A percentile compares a stretch with the other conserved stretches of the same genome.
These are phyloP conservation scores for Neogale vison DNA, from an alignment of 2,113 vertebrate species.

Conservation along the genomic window DNA sequence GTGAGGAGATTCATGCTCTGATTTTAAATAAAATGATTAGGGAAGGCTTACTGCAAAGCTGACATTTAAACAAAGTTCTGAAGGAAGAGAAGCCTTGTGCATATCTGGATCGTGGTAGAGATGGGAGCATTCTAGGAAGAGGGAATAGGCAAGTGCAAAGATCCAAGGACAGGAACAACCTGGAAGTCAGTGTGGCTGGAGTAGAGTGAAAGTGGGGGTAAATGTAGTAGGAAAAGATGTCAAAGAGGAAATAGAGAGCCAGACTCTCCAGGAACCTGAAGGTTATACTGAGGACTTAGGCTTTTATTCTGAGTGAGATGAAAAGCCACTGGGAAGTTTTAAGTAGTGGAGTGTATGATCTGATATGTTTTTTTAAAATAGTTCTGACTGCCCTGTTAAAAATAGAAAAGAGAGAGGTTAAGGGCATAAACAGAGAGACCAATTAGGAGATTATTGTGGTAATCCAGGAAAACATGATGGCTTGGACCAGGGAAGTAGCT, in stretches of 20 bases:
- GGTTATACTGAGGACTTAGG: background rate
- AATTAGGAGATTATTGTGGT: background rate
- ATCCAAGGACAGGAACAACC: background rate
- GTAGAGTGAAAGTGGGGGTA: background rate
- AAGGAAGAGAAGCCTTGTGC: background rate
- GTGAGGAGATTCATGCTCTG: background rate
- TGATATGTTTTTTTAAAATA: background rate
- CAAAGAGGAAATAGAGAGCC: background rate
- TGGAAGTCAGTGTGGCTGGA: background rate
- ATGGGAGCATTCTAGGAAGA: background rate
- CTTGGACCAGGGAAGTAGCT: background rate
- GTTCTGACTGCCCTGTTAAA: background rate
- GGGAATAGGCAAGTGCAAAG: background rate
- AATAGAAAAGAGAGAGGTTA: background rate
- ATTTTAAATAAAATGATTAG: constrained; percentile 7
- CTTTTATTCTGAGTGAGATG: background rate
- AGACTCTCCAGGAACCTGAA: background rate
- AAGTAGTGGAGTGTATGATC: background rate
- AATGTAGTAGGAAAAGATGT: background rate
- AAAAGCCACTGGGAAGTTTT: background rate
- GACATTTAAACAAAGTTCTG: background rate
- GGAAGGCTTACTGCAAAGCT: background rate
- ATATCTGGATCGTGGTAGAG: background rate
- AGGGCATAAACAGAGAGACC: background rate
- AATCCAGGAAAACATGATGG: background rate